Conservation (phyloP, 2,113 vertebrate species). For the Manacus vitellinus region DNA sequence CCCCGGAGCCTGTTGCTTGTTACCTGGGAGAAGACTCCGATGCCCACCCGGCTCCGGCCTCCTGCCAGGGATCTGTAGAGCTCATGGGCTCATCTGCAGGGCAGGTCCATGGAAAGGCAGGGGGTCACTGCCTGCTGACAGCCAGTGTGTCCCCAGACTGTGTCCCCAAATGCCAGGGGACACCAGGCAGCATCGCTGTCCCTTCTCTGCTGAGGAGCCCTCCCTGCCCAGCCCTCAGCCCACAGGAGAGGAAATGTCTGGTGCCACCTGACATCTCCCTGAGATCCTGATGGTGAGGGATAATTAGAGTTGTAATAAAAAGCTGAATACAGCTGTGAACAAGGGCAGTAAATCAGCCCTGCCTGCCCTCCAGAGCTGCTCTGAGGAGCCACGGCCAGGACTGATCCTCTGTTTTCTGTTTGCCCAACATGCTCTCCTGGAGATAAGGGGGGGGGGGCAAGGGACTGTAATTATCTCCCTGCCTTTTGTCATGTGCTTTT, state of each 20-base stretch:
- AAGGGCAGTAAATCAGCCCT: neutral
- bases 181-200: neutral
- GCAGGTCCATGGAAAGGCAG: neutral
- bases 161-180: neutral
- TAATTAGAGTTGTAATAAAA: neutral
- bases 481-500: neutral
- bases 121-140: neutral
- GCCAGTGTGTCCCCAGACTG: neutral
- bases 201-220: neutral
- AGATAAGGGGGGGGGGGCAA: slow-evolving; percentile 17
- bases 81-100: fast-evolving
- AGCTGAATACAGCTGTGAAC: neutral
- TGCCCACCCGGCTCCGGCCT: neutral
- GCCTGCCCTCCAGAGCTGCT: neutral
- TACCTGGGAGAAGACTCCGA: neutral
- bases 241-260: neutral
- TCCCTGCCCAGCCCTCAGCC: neutral
- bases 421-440: slow-evolving; percentile 28
- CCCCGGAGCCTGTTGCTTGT: neutral
- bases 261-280: fast-evolving
- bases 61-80: neutral
- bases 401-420: neutral
- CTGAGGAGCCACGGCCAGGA: neutral
- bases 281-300: neutral
- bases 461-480: slow-evolving; percentile 51